Evolutionary conservation across 2,113 vertebrate species (phyloP), one percentile per base, ranked within the genome.

Genomic region (Neoarius graeffei): DNA sequence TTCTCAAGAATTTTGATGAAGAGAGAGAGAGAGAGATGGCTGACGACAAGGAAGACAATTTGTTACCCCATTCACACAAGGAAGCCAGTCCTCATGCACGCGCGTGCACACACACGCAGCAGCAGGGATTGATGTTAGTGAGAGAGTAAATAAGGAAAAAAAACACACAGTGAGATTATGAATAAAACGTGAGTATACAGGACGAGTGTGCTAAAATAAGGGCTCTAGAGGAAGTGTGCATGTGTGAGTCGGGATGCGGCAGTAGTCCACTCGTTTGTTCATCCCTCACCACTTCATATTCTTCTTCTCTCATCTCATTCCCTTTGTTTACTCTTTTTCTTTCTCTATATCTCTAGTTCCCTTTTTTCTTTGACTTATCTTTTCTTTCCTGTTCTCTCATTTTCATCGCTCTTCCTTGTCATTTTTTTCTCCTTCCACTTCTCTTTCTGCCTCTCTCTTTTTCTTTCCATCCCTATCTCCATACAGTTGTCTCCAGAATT

Each of bases 1-100:
- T 94, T 95, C 92, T 93, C 93, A 94, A 94, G 92, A 94, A 95
- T 94, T 93, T 93, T 95, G 94, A 96, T 95, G 94, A 92, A 89
- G 87, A 91, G 86, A 52, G 76, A 48, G 76, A 91, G 88, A 89
- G 90, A 76, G 71, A 59, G 79, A 81, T 3, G 4, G 86, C 87
- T 92, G 94, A 95, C 95, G 94, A 94, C 91, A 94, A 91, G 92
- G 90, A 88, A 93, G 92, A 94, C 91, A 92, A 94, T 94, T 94
- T 95, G 92, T 95, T 94, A 94, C 90, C 87, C 88, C 92, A 91
- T 91, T 91, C 88, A 90, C 89, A 92, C 89, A 91, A 91, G 92
- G 92, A 93, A 91, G 90, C 88, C 85, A 89, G 89, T 91, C 91
- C 94, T 93, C 95, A 93, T 94, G 90, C 90, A 35, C 60, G 85